Percentiles rank a stretch among this genome's conserved stretches.
phyloP scores from a whole-genome alignment of 2,797 vertebrate genomes.

The Acanthurus leucopareius region DNA sequence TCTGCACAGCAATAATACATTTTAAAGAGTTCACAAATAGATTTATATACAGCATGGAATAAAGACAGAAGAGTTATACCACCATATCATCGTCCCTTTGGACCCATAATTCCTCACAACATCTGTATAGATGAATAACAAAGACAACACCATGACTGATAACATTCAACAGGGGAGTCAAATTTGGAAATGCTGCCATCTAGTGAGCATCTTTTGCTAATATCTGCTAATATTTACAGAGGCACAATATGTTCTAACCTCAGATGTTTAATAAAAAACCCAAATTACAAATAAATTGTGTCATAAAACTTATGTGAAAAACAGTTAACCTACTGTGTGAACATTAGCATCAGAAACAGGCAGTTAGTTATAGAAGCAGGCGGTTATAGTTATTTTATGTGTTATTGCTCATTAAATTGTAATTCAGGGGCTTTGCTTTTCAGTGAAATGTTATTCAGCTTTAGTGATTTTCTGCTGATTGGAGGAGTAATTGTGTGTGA shows the following conservation, averaged over 20 bases:
- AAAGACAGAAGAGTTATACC: neutral
- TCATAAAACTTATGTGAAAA: neutral
- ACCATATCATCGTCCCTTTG: neutral
- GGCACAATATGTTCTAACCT: neutral
- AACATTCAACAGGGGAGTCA: neutral
- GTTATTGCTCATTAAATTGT: neutral
- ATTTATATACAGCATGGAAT: neutral
- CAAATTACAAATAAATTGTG: neutral
- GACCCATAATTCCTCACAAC: neutral
- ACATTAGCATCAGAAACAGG: neutral
- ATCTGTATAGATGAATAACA: conserved; percentile 21
- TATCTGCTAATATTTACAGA: neutral
- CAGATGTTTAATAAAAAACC: neutral
- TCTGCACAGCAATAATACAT: conserved; percentile 10
- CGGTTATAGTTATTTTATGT: neutral
- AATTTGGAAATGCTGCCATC: conserved; percentile 75
- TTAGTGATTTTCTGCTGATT: neutral
- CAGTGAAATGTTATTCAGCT: neutral
- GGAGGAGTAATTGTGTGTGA: neutral
- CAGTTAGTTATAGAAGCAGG: neutral
- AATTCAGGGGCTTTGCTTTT: neutral
- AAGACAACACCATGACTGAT: neutral
- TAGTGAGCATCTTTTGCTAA: conserved; percentile 50
- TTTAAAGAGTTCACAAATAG: neutral
- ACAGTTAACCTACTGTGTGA: no score